Base-by-base conservation (phyloP, 37 sponge, comb jelly and placozoan species). In the Beroe ovata region DNA sequence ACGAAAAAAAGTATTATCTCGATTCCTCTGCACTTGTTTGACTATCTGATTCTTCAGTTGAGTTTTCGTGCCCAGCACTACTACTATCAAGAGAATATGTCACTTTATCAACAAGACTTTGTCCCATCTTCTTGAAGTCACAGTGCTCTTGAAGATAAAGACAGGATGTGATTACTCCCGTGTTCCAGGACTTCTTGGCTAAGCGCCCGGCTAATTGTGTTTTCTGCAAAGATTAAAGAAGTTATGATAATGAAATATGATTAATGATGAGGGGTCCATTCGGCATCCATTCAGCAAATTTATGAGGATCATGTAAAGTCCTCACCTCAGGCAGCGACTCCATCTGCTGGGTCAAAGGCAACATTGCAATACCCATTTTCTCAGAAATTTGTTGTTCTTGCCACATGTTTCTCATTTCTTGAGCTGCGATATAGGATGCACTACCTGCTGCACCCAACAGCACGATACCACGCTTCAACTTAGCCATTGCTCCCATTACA, bases 401-500 rank as follows among this genome's bases (percentile, higher is more conserved):
- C 69, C 69, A 66, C 25, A 66, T 19, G 8, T 14, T 14, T 30
- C 30, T 66, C 25, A 30, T 37, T 18, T 66, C 69, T 1, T 37
- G 36, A 30, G 30, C 36, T 6, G 36, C 84, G 41, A 26, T 42
- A 26, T 36, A 33, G 33, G 54, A 6, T 0, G 84, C 84, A 77
- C 54, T 42, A n/a, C 84, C 84, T 1, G 25, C 84, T 18, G 84
- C 84, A 16, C 22, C 84, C 1, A 36, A 42, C 3, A 77, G 28
- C 35, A 77, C 47, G 0, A 21, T 25, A 32, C 84, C 84, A 40
- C 84, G 84, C 22, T 33, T 77, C 0, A 77, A 32, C 38, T 77
- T 77, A 77, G 84, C 41, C 84, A 77, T 77, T 23, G 8, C 30
- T 8, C 19, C 30, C 69, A 66, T 14, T 66, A 29, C 69, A 66